phyloP scores from a whole-genome alignment of 2,888 invertebrate species.

The Lutraria lutraria region DNA sequence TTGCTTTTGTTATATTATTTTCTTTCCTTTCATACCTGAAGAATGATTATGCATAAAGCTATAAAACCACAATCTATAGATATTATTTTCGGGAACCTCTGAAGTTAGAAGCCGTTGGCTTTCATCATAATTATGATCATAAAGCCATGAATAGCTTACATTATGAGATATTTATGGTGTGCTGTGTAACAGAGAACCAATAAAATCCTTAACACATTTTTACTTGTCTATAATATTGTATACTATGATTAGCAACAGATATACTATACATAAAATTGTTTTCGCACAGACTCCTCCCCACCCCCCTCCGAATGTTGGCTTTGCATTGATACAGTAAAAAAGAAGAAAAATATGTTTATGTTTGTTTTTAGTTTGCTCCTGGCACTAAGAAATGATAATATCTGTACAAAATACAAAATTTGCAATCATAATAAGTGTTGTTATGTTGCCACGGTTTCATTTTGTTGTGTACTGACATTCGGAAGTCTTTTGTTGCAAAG shows the following conservation, averaged over 20 bases:
- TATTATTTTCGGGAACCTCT: conserved; percentile 34
- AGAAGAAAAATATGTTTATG: no score
- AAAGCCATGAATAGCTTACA: conserved; percentile 60
- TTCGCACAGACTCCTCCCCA: not conserved
- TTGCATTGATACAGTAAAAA: not conserved
- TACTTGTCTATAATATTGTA: conserved; percentile 26
- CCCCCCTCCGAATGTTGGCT: not conserved
- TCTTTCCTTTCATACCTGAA: conserved; percentile 23
- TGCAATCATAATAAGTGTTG: no score
- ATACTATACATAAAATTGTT: not conserved
- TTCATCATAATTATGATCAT: conserved; percentile 46
- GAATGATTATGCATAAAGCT: conserved; percentile 32
- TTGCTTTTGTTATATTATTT: not conserved
- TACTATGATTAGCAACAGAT: conserved; percentile 25
- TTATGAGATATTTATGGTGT: conserved; percentile 62
- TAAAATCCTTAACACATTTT: conserved; percentile 61
- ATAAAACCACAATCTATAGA: conserved; percentile 48
- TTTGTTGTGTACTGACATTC: not conserved
- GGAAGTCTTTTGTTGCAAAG: not conserved
- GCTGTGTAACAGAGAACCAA: conserved; percentile 65
- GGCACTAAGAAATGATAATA: no score
- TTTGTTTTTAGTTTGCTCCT: no score
- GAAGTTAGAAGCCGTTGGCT: conserved; percentile 26
- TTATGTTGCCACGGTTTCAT: no score
- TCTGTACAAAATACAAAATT: no score